A percentile compares a stretch with the other conserved stretches of the same genome.
phyloP scores from a whole-genome alignment of 2,797 vertebrate species.

The Epinephelus awoara region DNA sequence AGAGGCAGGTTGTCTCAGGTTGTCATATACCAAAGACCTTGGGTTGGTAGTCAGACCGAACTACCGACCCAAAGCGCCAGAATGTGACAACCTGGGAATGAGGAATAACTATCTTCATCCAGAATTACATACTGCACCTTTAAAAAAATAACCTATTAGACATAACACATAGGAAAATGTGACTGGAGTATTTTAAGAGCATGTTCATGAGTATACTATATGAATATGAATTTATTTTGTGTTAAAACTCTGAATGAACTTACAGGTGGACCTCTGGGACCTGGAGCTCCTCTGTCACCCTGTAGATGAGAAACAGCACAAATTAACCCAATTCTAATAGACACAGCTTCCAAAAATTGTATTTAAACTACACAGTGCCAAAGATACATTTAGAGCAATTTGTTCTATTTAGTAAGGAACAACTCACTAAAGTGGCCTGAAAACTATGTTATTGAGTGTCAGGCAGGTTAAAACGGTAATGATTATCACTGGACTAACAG shows the following conservation, averaged over 20 bases:
- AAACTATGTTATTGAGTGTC: no score
- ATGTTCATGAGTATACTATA: not conserved
- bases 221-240: not conserved
- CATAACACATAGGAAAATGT: not conserved
- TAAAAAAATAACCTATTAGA: no score
- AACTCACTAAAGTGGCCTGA: no score
- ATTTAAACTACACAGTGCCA: not conserved
- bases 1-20: not conserved
- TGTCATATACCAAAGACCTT: no score
- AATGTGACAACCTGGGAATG: no score
- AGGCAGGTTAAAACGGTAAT: no score
- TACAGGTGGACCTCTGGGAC: conserved; percentile 83
- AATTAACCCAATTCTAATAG: not conserved
- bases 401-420: no score
- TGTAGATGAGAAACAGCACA: conserved; percentile 54
- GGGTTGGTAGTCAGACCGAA: no score
- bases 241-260: conserved; percentile 51
- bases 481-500: no score
- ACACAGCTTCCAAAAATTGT: not conserved
- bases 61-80: no score
- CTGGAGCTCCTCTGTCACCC: conserved; percentile 86
- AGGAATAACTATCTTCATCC: no score
- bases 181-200: not conserved
- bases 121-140: no score
- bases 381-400: not conserved